phyloP scores from a whole-genome alignment of 2,888 invertebrate species.

The Cremastinae sp. region DNA sequence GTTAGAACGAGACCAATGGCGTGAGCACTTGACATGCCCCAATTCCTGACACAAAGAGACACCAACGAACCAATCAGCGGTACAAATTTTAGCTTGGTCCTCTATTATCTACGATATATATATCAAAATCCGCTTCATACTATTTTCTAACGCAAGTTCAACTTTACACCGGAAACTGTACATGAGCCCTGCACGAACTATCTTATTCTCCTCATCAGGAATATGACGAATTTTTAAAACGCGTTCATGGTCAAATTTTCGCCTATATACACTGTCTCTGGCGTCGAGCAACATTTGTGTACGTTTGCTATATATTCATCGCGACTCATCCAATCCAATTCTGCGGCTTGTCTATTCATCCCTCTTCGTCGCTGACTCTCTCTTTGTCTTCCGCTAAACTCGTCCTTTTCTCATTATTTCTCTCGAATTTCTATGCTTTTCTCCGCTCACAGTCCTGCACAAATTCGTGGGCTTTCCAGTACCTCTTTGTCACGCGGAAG shows the following conservation, averaged over 20 bases:
- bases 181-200: no score
- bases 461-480: conserved; percentile 4
- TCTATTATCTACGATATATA: conserved; percentile 59
- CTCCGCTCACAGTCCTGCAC: not conserved
- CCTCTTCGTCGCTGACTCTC: not conserved
- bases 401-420: not conserved
- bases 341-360: not conserved
- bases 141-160: no score
- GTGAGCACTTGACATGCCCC: conserved; percentile 59
- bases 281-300: conserved; percentile 14
- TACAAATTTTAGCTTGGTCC: conserved; percentile 71
- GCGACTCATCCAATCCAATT: not conserved
- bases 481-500: conserved; percentile 5
- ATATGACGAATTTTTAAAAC: no score
- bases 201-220: no score
- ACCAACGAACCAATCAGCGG: conserved; percentile 71
- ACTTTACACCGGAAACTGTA: no score
- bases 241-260: conserved; percentile 19
- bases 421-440: conserved; percentile 4
- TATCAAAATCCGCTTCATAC: no score
- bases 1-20: conserved; percentile 57
- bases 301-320: not conserved
- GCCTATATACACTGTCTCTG: conserved; percentile 31
- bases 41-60: conserved; percentile 15
- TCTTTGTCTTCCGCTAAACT: not conserved